Evolutionary conservation across 2,888 invertebrate genomes (phyloP), one percentile per base, ranked within the genome.

Genomic region (Parelbella ahira): DNA sequence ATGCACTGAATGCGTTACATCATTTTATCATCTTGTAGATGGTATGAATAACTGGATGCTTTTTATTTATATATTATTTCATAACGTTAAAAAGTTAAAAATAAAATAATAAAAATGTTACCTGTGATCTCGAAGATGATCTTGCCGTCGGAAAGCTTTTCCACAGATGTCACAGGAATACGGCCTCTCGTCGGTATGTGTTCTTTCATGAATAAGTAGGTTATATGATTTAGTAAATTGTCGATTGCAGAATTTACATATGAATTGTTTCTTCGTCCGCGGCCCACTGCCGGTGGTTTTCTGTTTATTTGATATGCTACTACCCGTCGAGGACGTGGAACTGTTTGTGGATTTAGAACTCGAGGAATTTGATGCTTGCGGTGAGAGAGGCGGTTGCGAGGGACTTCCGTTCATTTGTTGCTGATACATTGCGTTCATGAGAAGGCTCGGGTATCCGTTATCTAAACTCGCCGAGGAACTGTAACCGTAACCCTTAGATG

Each of bases 141-240:
- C 99, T 89, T 99, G 99, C 70, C 99, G 90, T 64, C 99, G 91
- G 90, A 99, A 99, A 25, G 98, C 97, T 84, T 99, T 99, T 44
- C 96, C 96, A 78, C 99, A 99, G 61, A 98, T 96, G 83, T 99
- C 98, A 88, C 99, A 99, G 8, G 96, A 95, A 77, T 97, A 99
- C 0, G 98, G 98, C 52, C 98, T 88, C 82, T 99, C 99, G 73
- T 98, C 97, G 20, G 98, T 99, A 73, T 99, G 98, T 8, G 98
- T 99, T 68, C 97, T 89, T 75, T 98, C 98, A 86, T 99, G 99
- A 60, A 99, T 99, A 60, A 98, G 89, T 65, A 99, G 89, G 84
- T 99, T 99, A 83, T 97, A 99, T 32, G 96, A 97, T 88, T 99
- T 99, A 51, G 98, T 98, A 80, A 99, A 99, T 73, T 98, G 97